Conservation (phyloP, 2,888 invertebrate genomes). For the Opisthograptis luteolata region DNA sequence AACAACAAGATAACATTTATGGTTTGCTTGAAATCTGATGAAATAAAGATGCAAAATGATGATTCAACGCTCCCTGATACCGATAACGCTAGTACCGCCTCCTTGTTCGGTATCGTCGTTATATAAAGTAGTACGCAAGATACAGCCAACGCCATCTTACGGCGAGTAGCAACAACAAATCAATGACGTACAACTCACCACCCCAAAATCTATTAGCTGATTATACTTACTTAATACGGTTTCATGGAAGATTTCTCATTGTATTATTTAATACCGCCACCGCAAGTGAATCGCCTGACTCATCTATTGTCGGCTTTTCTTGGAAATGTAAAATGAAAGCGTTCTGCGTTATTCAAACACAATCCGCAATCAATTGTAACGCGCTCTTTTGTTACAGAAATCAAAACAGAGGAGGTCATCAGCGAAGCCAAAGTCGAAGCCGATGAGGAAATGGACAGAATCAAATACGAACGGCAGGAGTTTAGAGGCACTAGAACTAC, state of each 20-base stretch:
- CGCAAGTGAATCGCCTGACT: conserved; percentile 73
- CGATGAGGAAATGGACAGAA: conserved; percentile 61
- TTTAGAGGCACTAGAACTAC: conserved; percentile 66
- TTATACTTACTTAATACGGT: conserved; percentile 55
- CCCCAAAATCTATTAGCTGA: conserved; percentile 69
- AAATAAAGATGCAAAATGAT: conserved; percentile 20
- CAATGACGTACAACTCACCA: conserved; percentile 30
- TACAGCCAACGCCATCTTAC: conserved; percentile 53
- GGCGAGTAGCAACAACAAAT: conserved; percentile 45
- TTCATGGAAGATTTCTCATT: conserved; percentile 53
- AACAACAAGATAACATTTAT: conserved; percentile 12
- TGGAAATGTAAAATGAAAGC: conserved; percentile 79
- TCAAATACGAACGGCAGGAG: conserved; percentile 65
- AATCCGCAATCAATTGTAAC: conserved; percentile 69
- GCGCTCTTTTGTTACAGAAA: conserved; percentile 79
- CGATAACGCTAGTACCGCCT: conserved; percentile 26
- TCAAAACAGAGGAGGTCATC: conserved; percentile 79
- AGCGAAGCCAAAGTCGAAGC: conserved; percentile 76
- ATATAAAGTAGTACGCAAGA: background rate
- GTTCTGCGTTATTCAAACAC: conserved; percentile 75
- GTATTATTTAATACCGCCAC: conserved; percentile 65
- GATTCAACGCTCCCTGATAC: conserved; percentile 19
- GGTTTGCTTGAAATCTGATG: conserved; percentile 10
- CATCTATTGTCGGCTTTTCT: conserved; percentile 81
- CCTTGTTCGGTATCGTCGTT: conserved; percentile 22